Evolutionary conservation across 2,113 vertebrate genomes (phyloP).

Genomic region (Chloroceryle aenea): DNA sequence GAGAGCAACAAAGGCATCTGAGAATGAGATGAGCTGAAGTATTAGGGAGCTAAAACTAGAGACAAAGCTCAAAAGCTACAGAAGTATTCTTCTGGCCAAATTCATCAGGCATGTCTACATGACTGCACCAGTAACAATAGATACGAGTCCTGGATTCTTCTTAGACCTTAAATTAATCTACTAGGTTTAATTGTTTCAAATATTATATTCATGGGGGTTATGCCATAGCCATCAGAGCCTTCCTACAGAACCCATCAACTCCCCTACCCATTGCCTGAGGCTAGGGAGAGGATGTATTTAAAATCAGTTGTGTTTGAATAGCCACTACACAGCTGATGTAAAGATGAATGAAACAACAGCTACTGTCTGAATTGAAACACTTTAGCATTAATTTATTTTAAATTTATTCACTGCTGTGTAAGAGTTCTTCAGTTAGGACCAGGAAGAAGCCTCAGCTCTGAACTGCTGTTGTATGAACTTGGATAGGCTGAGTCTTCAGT

Average conservation of each 20-base stretch:
- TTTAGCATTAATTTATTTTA: not conserved
- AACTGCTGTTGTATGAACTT: not conserved
- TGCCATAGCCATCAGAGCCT: not conserved
- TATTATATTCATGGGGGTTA: not conserved
- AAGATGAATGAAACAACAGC: not conserved
- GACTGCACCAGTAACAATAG: not conserved
- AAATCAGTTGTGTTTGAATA: not conserved
- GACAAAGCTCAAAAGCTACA: not conserved
- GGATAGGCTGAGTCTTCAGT: not conserved
- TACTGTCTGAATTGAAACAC: not conserved
- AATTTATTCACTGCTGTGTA: not conserved
- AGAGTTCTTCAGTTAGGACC: not conserved
- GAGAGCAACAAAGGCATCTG: not conserved
- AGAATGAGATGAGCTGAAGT: not conserved
- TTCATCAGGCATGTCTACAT: not conserved
- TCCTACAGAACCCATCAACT: not conserved
- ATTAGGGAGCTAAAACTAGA: not conserved
- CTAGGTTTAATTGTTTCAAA: not conserved
- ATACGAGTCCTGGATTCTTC: not conserved
- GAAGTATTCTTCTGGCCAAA: not conserved
- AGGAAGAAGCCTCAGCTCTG: not conserved
- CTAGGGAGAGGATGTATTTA: not conserved
- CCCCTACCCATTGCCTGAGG: rapidly evolving
- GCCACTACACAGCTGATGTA: not conserved
- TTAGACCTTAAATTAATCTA: not conserved